phyloP scores from a whole-genome alignment of 2,113 vertebrate species.

The Sander vitreus region DNA sequence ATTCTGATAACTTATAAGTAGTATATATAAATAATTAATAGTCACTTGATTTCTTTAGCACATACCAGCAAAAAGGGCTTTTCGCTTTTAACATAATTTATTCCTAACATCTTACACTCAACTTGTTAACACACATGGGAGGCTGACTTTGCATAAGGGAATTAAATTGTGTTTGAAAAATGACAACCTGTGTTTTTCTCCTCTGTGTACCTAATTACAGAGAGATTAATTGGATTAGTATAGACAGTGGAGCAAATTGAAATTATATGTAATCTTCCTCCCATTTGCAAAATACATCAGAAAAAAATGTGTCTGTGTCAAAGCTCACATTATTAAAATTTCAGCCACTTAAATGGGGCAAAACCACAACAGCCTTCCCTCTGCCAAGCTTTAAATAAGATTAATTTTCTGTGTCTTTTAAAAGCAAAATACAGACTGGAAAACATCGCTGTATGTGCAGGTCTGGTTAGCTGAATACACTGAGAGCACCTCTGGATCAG shows the following conservation, averaged over 20 bases:
- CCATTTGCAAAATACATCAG: not conserved
- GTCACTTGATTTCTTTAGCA: not conserved
- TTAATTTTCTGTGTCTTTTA: not conserved
- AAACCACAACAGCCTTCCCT: not conserved
- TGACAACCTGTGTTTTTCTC: not conserved
- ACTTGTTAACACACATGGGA: conserved; percentile 17
- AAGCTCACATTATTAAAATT: conserved; percentile 17
- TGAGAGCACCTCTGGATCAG: conserved; percentile 22
- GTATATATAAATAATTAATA: not conserved
- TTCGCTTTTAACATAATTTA: conserved; percentile 25
- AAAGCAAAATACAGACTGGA: not conserved
- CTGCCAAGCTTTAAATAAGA: not conserved
- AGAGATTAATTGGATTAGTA: conserved; percentile 5
- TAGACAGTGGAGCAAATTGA: not conserved
- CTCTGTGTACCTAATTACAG: not conserved
- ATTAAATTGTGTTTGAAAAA: conserved; percentile 20
- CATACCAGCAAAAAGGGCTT: not conserved
- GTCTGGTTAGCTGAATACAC: not conserved
- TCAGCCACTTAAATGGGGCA: not conserved
- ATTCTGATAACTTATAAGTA: not conserved
- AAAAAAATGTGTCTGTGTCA: not conserved
- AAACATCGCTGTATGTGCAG: not conserved
- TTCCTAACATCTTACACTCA: not conserved
- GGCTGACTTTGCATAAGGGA: conserved; percentile 2
- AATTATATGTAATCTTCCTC: not conserved